Percentiles rank a stretch among this genome's conserved stretches.
These are phyloP conservation scores for Monochamus alternatus DNA, from an alignment of 2,888 invertebrate genomes.

Conservation along the genomic window DNA sequence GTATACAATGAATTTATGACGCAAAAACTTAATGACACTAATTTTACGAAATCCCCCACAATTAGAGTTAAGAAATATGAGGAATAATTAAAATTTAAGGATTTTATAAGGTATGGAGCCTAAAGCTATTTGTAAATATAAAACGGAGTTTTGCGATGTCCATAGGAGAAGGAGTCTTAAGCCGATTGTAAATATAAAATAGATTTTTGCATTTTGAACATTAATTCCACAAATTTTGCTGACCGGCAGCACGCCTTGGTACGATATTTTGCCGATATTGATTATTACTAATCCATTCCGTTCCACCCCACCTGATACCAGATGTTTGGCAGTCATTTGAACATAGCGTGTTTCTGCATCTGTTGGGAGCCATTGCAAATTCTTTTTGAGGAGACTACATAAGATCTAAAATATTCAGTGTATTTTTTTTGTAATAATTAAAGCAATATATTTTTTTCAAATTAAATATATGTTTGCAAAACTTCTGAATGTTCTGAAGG, in stretches of 20 bases:
- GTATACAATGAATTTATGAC: too few relatives aligned
- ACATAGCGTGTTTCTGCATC: conserved; percentile 48
- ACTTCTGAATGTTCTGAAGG: too few relatives aligned
- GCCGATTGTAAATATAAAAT: conserved; percentile 40
- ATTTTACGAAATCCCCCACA: too few relatives aligned
- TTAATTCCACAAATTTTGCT: conserved; percentile 47
- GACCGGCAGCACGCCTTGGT: conserved; percentile 47
- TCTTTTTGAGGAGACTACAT: conserved; percentile 43
- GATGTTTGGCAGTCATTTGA: conserved; percentile 44
- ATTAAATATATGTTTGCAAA: too few relatives aligned
- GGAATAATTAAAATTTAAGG: neutral
- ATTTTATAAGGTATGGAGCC: conserved; percentile 43
- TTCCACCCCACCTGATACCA: conserved; percentile 50
- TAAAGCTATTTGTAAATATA: too few relatives aligned
- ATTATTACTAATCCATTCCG: conserved; percentile 36
- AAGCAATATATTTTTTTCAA: too few relatives aligned
- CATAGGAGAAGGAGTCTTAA: conserved; percentile 11
- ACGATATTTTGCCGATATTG: conserved; percentile 49
- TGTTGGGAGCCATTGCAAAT: conserved; percentile 45
- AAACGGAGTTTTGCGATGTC: too few relatives aligned
- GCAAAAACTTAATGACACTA: too few relatives aligned
- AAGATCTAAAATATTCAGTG: conserved; percentile 46
- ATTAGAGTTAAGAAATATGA: too few relatives aligned
- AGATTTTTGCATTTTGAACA: conserved; percentile 42
- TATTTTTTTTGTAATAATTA: too few relatives aligned